Percentiles rank a stretch among this genome's conserved stretches.
Evolutionary conservation across 2,113 vertebrate species (phyloP).

Genomic region (Oryzias javanicus): DNA sequence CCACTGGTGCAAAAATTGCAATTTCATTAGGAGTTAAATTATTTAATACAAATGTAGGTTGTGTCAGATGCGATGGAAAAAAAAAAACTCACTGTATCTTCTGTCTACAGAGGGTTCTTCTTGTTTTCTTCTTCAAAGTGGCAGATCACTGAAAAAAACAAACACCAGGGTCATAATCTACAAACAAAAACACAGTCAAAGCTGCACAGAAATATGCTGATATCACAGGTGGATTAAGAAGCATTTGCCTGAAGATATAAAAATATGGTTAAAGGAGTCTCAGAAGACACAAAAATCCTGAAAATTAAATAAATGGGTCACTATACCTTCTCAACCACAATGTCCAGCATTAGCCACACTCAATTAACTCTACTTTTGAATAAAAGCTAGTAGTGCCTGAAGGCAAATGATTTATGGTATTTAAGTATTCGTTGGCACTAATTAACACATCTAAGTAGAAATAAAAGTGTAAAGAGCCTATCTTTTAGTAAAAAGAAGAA

Average conservation of each 20-base stretch:
- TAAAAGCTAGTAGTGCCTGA: constrained; percentile 49
- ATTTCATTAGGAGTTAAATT: constrained; percentile 2
- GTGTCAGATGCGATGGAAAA: constrained; percentile 4
- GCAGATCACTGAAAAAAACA: constrained; percentile 47
- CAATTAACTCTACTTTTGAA: constrained; percentile 51
- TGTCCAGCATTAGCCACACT: constrained; percentile 15
- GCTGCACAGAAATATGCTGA: neutral
- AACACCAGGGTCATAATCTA: constrained; percentile 10
- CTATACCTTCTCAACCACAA: constrained; percentile 10
- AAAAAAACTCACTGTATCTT: constrained; percentile 49
- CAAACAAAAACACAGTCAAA: neutral
- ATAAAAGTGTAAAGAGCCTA: constrained; percentile 36
- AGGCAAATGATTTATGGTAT: constrained; percentile 45
- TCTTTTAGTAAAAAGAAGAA: constrained; percentile 22
- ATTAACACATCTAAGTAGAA: constrained; percentile 55
- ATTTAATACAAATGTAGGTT: neutral
- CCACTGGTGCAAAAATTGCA: constrained; percentile 21
- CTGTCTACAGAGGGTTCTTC: constrained; percentile 11
- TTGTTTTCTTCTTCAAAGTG: constrained; percentile 23
- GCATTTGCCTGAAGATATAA: neutral
- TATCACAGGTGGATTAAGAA: neutral
- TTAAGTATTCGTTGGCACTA: constrained; percentile 43
- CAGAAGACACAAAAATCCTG: constrained; percentile 7
- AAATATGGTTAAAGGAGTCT: constrained; percentile 22
- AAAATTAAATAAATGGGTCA: constrained; percentile 30